Evolutionary conservation across 37 sponge, comb jelly and placozoan species (phyloP).

Genomic region (Theonella swinhoei): DNA sequence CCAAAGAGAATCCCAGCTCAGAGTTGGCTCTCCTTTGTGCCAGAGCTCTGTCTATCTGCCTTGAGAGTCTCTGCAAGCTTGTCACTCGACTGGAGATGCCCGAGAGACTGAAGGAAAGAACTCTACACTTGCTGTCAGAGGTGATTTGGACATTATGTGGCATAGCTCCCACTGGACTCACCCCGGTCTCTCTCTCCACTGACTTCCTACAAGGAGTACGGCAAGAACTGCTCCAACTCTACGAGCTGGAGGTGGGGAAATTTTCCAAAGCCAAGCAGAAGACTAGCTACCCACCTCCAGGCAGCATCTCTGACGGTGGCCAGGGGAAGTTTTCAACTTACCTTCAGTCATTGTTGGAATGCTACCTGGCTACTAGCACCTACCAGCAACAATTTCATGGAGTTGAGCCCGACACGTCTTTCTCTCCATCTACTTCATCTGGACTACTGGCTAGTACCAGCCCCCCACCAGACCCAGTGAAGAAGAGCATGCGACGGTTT

Average conservation of each 20-base stretch:
- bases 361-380: constrained; percentile 39
- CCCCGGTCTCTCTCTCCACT: neutral
- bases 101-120: constrained; percentile 49
- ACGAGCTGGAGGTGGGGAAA: constrained; percentile 40
- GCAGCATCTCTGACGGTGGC: constrained; percentile 49
- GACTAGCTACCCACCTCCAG: constrained; percentile 46
- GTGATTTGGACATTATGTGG: constrained; percentile 54
- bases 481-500: constrained; percentile 12
- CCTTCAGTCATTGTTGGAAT: constrained; percentile 75
- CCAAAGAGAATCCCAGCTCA: neutral
- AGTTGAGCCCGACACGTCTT: neutral
- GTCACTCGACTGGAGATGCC: constrained; percentile 30
- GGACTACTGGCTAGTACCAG: neutral
- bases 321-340: constrained; percentile 83
- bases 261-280: constrained; percentile 25
- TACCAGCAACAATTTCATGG: constrained; percentile 41
- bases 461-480: neutral
- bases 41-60: constrained; percentile 26
- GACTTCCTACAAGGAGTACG: constrained; percentile 42
- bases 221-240: constrained; percentile 64
- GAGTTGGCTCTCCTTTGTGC: neutral
- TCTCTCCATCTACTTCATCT: neutral
- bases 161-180: neutral
- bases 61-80: constrained; percentile 41
- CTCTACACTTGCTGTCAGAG: constrained; percentile 63